These are phyloP conservation scores for Dolomedes plantarius DNA, from an alignment of 2,888 invertebrate genomes.

Conservation along the genomic window DNA sequence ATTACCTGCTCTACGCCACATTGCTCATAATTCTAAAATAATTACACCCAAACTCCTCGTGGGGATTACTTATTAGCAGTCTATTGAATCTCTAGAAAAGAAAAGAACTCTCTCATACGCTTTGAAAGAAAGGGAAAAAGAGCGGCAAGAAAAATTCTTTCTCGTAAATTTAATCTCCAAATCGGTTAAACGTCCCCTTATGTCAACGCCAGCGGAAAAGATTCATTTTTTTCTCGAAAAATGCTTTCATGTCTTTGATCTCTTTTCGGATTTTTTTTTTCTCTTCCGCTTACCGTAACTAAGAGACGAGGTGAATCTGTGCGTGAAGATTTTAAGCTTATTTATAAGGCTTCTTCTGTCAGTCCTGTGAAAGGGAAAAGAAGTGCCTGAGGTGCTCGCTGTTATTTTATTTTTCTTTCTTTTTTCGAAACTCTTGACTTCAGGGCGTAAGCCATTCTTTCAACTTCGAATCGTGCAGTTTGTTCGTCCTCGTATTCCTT, in stretches of 20 bases:
- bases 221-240: neutral
- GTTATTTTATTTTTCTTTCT: neutral
- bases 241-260: neutral
- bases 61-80: too few species aligned
- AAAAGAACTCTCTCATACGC: too few species aligned
- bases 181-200: neutral
- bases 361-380: conserved; percentile 1
- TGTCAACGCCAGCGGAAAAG: neutral
- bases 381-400: neutral
- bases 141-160: too few species aligned
- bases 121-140: too few species aligned
- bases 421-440: neutral
- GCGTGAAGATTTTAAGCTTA: conserved; percentile 1
- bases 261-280: neutral
- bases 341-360: conserved; percentile 1
- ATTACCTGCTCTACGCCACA: too few species aligned
- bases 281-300: neutral
- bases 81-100: too few species aligned
- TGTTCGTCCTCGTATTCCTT: too few species aligned
- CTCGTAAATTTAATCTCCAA: neutral
- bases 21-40: too few species aligned
- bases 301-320: neutral
- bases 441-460: neutral
- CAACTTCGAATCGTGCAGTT: too few species aligned
- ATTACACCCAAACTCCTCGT: too few species aligned